Base-by-base conservation (phyloP, 53 echinoderm and acorn worm species). In the Crossaster papposus region DNA sequence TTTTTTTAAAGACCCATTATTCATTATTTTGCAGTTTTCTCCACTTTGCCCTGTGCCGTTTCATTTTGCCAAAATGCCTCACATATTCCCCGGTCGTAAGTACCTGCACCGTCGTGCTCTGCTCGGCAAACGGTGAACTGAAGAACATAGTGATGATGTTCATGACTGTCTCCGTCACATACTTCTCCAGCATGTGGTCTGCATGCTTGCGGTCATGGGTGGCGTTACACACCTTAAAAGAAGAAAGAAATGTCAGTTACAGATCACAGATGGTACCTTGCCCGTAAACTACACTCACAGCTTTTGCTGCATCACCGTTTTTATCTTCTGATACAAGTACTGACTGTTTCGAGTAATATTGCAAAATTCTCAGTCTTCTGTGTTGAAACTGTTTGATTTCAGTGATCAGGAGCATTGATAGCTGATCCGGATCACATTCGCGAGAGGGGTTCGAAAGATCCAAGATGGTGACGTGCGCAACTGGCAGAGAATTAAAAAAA, bases 131-230 rank as follows among this genome's bases (percentile, higher is more conserved):
- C 34, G 99, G 96, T 28, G 99, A 96, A 51, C 94, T 96, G 88
- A 98, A 98, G 93, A 96, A 98, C 71, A 91, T 94, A 0, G 96
- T 95, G 51, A 99, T 96, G 90, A 99, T 99, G 91, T 92, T 99
- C 95, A 96, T 96, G 12, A 99, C 89, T 28, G 96, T 96, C 82
- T 96, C 96, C 26, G 96, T 99, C 18, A 99, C 95, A 64, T 99
- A 99, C 75, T 89, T 93, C 99, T 99, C 96, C 31, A 99, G 89
- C 95, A 96, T 99, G 81, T 91, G 92, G 58, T 99, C 99, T 9
- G 96, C 92, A 81, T 98, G 96, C 70, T 96, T 96, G 55, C 96
- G 92, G 78, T 99, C 99, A 22, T 96, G 96, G 18, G 99, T 99
- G 6, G 96, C 94, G 83, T 92, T 99, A 51, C 99, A 99, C 77